Base-by-base conservation (phyloP, 2,888 invertebrate genomes). In the Drosophila mimica region DNA sequence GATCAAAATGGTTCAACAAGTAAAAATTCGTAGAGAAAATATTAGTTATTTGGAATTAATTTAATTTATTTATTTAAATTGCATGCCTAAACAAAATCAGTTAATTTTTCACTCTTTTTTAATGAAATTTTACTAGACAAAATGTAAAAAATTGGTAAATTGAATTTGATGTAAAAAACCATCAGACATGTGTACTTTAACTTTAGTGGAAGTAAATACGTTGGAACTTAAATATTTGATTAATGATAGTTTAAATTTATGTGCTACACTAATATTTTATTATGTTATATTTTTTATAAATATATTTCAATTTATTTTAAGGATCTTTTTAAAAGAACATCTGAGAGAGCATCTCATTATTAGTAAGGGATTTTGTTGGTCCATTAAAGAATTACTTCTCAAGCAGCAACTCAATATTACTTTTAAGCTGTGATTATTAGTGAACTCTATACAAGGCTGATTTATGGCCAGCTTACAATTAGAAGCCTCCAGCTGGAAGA, bases 401-500 rank as follows among this genome's bases (percentile, higher is more conserved):
- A 5, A 30, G 17, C 9, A 25, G 46, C 15, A 15, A 15, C 46
- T 49, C 9, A 49, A 17, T 17, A n/a, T 31, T 13, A 52, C 20
- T 31, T n/a, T 11, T 31, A 30, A 15, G 20, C 9, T 11, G 20
- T 6, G 57, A 9, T 43, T 11, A 57, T 15, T 43, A 15, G 5
- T 57, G 40, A 57, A 30, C 13, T 56, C n/a, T 13, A n/a, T 13
- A n/a, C 13, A n/a, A 31, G 30, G 30, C 17, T 57, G 30, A 15
- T 57, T 33, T 57, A 53, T 31, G 15, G 36, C 34, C 56, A 63
- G 61, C 49, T 51, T 28, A 46, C 48, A 75, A 51, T 54, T 61
- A 74, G 38, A 54, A 52, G 48, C 54, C 28, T 13, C 8, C 36
- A 31, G 54, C 46, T 43, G 2, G 34, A 28, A 51, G n/a, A 7